phyloP scores from a whole-genome alignment of 2,113 vertebrate species.

The Indicator maculatus region DNA sequence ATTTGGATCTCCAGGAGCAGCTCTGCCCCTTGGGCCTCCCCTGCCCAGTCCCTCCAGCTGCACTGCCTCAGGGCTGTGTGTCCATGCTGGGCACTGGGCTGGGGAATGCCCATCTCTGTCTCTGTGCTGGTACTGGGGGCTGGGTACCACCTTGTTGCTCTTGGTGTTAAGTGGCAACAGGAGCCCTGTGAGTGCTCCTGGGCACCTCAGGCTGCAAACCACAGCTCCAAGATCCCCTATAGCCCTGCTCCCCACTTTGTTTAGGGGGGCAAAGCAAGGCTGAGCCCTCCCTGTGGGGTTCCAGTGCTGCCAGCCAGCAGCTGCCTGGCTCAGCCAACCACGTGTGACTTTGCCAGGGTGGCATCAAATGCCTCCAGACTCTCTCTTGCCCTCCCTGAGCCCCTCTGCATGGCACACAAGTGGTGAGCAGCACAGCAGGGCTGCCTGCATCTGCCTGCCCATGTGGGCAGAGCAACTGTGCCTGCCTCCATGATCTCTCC shows the following conservation, averaged over 20 bases:
- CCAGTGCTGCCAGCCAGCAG: background rate
- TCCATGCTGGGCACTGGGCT: background rate
- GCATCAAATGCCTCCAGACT: background rate
- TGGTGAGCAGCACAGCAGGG: background rate
- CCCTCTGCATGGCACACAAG: background rate
- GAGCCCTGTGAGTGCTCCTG: background rate
- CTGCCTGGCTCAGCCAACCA: background rate
- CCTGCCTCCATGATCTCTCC: too few relatives aligned
- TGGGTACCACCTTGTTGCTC: background rate
- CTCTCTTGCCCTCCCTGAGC: background rate
- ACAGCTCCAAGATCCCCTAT: background rate
- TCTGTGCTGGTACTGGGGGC: background rate
- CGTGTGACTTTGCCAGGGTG: background rate
- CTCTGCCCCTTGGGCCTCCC: background rate
- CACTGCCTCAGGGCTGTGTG: rapidly evolving
- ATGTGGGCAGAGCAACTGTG: constrained; percentile 16
- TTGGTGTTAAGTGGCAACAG: background rate
- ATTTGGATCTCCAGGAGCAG: background rate
- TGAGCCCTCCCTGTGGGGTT: rapidly evolving
- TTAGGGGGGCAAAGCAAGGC: background rate
- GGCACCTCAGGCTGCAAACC: background rate
- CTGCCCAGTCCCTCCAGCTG: rapidly evolving
- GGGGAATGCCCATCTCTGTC: background rate
- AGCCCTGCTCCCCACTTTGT: background rate
- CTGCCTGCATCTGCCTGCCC: background rate